Conservation (phyloP, 2,888 invertebrate genomes). For the Drosophila hamatofila region DNA sequence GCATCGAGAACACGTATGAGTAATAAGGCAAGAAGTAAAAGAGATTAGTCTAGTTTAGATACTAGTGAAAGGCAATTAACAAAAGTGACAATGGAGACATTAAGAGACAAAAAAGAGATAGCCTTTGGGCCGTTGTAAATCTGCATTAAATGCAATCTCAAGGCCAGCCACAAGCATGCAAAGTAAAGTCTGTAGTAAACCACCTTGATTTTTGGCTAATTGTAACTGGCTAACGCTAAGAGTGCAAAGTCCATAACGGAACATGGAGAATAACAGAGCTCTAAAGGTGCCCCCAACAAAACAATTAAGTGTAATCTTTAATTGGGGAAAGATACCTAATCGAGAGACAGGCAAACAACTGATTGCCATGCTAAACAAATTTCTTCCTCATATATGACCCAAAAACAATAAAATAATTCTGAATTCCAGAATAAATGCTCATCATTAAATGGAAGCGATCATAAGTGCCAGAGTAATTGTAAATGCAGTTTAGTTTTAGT, state of each 20-base stretch:
- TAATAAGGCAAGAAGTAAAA: too few species aligned
- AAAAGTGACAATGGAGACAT: too few species aligned
- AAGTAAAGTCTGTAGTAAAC: neutral
- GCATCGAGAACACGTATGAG: neutral
- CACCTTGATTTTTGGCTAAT: neutral
- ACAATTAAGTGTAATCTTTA: neutral
- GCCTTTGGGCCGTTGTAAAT: neutral
- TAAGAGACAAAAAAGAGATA: neutral
- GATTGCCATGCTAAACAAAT: neutral
- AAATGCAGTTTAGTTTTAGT: constrained; percentile 5
- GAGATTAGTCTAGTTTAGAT: too few species aligned
- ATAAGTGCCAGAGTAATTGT: constrained; percentile 11
- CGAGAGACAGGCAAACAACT: neutral
- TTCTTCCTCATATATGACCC: neutral
- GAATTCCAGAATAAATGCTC: neutral
- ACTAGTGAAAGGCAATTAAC: too few species aligned
- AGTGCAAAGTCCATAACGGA: neutral
- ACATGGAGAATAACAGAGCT: neutral
- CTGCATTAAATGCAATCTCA: neutral
- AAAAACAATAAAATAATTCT: neutral
- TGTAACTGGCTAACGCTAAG: neutral
- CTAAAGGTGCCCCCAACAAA: neutral
- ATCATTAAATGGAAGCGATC: constrained; percentile 1
- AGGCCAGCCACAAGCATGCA: too few species aligned
- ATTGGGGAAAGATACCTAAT: neutral